These are phyloP conservation scores for Ptiloglossa arizonensis DNA, from an alignment of 1,140 invertebrate genomes.

Conservation along the genomic window DNA sequence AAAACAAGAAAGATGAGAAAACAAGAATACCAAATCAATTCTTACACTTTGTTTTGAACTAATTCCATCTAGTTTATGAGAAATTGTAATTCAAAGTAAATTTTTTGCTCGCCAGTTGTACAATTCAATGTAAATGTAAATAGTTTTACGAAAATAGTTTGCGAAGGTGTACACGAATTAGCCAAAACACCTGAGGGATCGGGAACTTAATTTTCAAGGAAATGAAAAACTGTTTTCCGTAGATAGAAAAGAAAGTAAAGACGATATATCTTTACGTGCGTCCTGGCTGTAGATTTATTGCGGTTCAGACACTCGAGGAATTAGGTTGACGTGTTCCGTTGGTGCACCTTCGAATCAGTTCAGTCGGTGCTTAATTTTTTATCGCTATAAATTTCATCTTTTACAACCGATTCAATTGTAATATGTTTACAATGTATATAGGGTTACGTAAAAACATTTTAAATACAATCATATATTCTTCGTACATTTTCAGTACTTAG, in stretches of 20 bases:
- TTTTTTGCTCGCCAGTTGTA: no score
- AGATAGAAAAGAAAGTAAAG: slow-evolving; percentile 13
- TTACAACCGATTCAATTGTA: no score
- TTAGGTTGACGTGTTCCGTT: slow-evolving; percentile 36
- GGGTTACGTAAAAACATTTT: no score
- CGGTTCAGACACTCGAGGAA: slow-evolving; percentile 36
- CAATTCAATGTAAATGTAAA: no score
- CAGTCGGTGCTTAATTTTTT: slow-evolving; percentile 20
- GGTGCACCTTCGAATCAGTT: slow-evolving; percentile 28
- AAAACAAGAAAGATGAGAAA: no score
- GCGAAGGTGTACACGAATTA: neutral
- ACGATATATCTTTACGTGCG: slow-evolving; percentile 43
- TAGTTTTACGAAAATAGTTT: neutral
- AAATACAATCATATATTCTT: no score
- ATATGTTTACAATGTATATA: no score
- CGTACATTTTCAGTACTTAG: no score
- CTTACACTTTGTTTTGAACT: no score
- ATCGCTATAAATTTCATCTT: neutral
- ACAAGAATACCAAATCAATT: no score
- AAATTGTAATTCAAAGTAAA: no score
- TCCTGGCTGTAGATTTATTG: slow-evolving; percentile 44
- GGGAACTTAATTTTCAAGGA: neutral
- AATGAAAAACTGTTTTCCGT: slow-evolving; percentile 2
- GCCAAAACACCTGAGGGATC: neutral
- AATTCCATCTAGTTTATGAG: no score